Evolutionary conservation across 2,888 invertebrate species (phyloP).

Genomic region (Hanleya hanleyi): DNA sequence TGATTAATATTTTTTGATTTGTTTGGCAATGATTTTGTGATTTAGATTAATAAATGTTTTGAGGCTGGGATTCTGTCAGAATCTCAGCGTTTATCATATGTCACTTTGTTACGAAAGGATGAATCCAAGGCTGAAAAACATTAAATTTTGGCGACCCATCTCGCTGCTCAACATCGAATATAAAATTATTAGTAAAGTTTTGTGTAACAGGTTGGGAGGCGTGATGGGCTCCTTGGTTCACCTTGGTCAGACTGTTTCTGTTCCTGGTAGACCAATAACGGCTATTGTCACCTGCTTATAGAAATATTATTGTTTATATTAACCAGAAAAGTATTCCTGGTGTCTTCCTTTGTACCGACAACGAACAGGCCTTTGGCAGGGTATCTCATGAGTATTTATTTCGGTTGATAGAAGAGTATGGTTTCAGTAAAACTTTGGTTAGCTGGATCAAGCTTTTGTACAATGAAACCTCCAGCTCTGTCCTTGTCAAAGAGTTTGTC

Average conservation of each 20-base stretch:
- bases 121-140: not conserved
- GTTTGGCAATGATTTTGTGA: not conserved
- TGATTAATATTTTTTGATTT: slow-evolving; percentile 17
- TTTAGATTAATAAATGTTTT: not conserved
- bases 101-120: not conserved
- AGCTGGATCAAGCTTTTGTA: not conserved
- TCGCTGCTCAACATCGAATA: not conserved
- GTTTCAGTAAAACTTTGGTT: not conserved
- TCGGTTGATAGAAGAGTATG: not conserved
- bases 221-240: not conserved
- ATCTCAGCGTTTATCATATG: not conserved
- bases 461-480: not conserved
- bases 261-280: not conserved
- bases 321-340: not conserved
- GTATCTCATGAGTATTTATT: not conserved
- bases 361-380: not conserved
- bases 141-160: slow-evolving; percentile 6
- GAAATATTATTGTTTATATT: not conserved
- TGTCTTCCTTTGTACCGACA: not conserved
- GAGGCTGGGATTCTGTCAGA: not conserved
- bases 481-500: not conserved
- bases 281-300: too few relatives aligned
- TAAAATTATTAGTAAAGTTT: not conserved
- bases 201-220: not conserved
- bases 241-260: not conserved